A percentile compares a stretch with the other conserved stretches of the same genome.
These are phyloP conservation scores for Dexiosoma caninum DNA, from an alignment of 2,888 invertebrate genomes.

Conservation along the genomic window DNA sequence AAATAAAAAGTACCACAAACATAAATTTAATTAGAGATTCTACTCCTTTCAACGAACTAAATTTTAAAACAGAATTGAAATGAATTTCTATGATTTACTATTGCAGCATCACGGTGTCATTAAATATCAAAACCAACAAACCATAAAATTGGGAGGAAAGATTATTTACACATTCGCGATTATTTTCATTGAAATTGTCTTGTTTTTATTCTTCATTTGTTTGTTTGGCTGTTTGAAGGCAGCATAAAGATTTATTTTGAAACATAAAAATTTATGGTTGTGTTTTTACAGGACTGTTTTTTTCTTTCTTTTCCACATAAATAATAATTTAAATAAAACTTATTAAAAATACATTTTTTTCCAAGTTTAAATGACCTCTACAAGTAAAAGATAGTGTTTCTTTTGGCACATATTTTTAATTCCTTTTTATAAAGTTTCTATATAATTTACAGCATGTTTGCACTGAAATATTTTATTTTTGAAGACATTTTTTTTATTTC, in stretches of 20 bases:
- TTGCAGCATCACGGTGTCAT: slow-evolving; percentile 40
- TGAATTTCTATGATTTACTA: slow-evolving; percentile 42
- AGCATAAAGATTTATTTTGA: slow-evolving; percentile 34
- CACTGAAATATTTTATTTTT: too few species aligned
- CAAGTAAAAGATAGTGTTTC: too few species aligned
- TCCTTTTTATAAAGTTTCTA: too few species aligned
- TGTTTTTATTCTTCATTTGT: background rate
- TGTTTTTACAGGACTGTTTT: too few species aligned
- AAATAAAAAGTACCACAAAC: slow-evolving; percentile 7
- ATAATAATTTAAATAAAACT: too few species aligned
- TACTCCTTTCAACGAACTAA: background rate
- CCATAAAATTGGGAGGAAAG: slow-evolving; percentile 14
- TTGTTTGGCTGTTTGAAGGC: background rate
- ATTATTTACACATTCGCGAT: slow-evolving; percentile 7
- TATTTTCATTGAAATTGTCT: background rate
- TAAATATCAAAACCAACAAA: slow-evolving; percentile 39
- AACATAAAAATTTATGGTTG: slow-evolving; percentile 38
- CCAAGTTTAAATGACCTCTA: too few species aligned
- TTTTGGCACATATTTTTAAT: too few species aligned
- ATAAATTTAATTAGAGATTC: slow-evolving; percentile 1
- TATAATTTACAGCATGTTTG: too few species aligned
- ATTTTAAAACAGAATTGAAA: background rate
- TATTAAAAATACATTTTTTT: too few species aligned
- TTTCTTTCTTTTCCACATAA: too few species aligned
- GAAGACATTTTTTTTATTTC: too few species aligned